Evolutionary conservation across 2,888 invertebrate genomes (phyloP), one percentile per base, ranked within the genome.

Genomic region (Oligia latruncula): DNA sequence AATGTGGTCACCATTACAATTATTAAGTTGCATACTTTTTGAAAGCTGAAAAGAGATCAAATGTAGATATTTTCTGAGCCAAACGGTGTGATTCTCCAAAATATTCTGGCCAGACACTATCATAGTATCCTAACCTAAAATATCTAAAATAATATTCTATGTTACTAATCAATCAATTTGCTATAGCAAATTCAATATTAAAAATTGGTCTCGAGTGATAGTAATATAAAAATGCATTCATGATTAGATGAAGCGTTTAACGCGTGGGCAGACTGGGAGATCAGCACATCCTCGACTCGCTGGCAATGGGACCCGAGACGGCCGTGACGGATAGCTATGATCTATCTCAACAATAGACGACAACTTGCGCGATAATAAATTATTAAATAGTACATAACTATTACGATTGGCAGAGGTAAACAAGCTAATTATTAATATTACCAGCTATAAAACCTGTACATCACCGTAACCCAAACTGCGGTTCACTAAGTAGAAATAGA

Each of bases 1-100:
- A 95, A 95, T 92, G 93, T 95, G 95, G 95, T 95, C 95, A 93
- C 94, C 94, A 93, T 94, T 95, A 94, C 93, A 94, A 95, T 95
- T 94, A 96, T 96, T 96, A 96, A 96, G 96, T 96, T 96, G 96
- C 95, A 94, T 93, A 96, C 96, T 96, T 96, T 94, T 93, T 96
- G 96, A 96, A 97, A 96, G 96, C 97, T 95, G 96, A 95, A 95
- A 95, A 97, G 97, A 97, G 97, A 97, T 97, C 97, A 97, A 96
- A 96, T 94, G 94, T 94, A 95, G 96, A 96, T 96, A 96, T 96
- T 95, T 95, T 96, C 97, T 97, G 97, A 96, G 95, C 97, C 97
- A 96, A 96, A 96, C 95, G 97, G 96, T 97, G 97, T 96, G 95
- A 96, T 96, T 95, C 97, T 96, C 96, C 97, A 95, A 96, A 96